Conservation (phyloP, 2,888 invertebrate species). For the Scaptomyza cyrtandrae region DNA sequence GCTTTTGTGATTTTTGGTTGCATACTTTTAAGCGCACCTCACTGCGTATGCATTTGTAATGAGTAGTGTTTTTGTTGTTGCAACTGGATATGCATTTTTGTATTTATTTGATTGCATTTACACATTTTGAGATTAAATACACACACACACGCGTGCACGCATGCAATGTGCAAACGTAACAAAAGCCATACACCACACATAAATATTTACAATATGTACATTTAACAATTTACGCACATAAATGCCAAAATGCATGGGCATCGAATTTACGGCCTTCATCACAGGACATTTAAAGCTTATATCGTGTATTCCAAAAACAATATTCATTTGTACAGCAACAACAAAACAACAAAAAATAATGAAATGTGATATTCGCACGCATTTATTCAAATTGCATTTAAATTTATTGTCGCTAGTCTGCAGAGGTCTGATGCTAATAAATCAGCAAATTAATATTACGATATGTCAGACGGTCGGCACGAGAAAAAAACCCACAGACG, state of each 20-base stretch:
- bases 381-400: conserved; percentile 74
- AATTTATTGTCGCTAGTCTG: conserved; percentile 64
- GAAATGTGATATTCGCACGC: conserved; percentile 47
- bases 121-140: conserved; percentile 37
- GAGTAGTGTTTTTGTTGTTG: conserved; percentile 36
- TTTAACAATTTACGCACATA: conserved; percentile 36
- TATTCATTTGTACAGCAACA: conserved; percentile 1
- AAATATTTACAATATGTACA: conserved; percentile 51
- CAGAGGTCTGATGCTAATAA: conserved; percentile 56
- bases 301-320: conserved; percentile 25
- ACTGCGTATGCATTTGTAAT: conserved; percentile 56
- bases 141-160: not conserved
- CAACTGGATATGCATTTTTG: conserved; percentile 46
- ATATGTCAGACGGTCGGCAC: conserved; percentile 20
- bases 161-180: conserved; percentile 6
- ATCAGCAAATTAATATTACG: conserved; percentile 75
- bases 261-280: conserved; percentile 32
- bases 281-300: conserved; percentile 37
- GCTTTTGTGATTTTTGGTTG: conserved; percentile 25
- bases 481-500: not conserved
- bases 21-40: conserved; percentile 41
- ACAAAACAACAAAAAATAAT: conserved; percentile 15
- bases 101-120: conserved; percentile 45
- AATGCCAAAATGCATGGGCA: conserved; percentile 22
- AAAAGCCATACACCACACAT: conserved; percentile 44